Percentiles rank a stretch among this genome's conserved stretches.
phyloP scores from a whole-genome alignment of 2,888 invertebrate genomes.

The Melanchra persicariae region DNA sequence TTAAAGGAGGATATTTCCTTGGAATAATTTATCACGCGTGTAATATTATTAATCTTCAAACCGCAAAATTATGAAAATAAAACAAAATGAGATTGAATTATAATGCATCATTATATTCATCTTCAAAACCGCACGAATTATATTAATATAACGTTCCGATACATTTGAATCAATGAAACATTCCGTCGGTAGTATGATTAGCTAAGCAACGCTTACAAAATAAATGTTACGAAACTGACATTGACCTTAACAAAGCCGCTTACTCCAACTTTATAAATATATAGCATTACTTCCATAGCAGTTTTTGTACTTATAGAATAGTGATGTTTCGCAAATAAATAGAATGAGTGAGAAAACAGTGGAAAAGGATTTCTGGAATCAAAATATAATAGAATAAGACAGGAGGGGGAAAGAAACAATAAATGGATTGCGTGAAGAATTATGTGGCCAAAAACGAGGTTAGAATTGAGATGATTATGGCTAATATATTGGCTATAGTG shows the following conservation, averaged over 20 bases:
- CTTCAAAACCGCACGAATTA: constrained; percentile 7
- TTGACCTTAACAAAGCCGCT: constrained; percentile 46
- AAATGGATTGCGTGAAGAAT: no score
- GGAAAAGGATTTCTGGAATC: no score
- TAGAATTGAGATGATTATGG: no score
- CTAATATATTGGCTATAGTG: no score
- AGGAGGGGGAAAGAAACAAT: no score
- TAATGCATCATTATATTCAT: constrained; percentile 10
- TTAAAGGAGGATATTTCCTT: no score
- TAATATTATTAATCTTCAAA: background rate
- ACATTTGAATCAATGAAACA: constrained; percentile 11
- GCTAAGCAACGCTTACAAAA: constrained; percentile 5
- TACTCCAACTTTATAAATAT: background rate
- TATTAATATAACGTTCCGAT: background rate
- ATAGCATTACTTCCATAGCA: no score
- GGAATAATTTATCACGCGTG: no score
- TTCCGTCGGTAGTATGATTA: background rate
- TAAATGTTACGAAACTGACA: constrained; percentile 17
- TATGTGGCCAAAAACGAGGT: no score
- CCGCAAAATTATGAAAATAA: background rate
- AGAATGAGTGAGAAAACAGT: background rate
- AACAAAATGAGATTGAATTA: background rate
- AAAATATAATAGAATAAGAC: no score
- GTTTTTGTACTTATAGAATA: background rate
- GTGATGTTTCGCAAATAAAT: background rate